Conservation (phyloP, 2,113 vertebrate genomes). For the Alosa alosa region DNA sequence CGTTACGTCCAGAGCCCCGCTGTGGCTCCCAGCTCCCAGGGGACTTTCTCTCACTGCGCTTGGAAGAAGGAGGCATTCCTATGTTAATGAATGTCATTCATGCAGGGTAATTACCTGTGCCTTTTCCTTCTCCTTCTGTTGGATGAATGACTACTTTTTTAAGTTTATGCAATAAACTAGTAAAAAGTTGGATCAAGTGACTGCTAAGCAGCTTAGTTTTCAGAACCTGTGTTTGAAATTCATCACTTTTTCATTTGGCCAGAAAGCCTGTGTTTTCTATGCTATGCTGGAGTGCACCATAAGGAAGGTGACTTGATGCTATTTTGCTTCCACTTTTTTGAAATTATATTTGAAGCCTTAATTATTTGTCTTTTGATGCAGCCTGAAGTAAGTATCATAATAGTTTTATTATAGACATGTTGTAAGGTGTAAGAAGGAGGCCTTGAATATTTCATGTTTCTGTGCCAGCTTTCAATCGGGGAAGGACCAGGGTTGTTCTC, state of each 20-base stretch:
- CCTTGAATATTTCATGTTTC: background rate
- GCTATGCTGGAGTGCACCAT: background rate
- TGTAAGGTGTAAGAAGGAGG: background rate
- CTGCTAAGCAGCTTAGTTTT: conserved; percentile 61
- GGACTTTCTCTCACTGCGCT: conserved; percentile 27
- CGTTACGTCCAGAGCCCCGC: background rate
- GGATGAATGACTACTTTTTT: conserved; percentile 36
- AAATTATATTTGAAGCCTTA: background rate
- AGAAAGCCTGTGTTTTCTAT: background rate
- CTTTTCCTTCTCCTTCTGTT: conserved; percentile 18
- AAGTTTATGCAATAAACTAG: conserved; percentile 49
- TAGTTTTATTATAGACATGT: background rate
- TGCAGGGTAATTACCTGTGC: conserved; percentile 28
- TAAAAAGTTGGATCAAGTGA: conserved; percentile 53
- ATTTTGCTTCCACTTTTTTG: no score
- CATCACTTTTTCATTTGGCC: conserved; percentile 55
- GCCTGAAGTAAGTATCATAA: background rate
- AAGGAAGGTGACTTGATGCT: no score
- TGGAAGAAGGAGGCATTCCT: conserved; percentile 43
- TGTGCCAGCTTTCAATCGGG: background rate
- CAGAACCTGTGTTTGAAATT: conserved; percentile 41
- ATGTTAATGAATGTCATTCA: conserved; percentile 34
- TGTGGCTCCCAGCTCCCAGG: conserved; percentile 1
- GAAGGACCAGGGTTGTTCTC: background rate
- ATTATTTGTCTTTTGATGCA: background rate